Conservation (phyloP, 1,140 invertebrate species). For the Hylaeus volcanicus region DNA sequence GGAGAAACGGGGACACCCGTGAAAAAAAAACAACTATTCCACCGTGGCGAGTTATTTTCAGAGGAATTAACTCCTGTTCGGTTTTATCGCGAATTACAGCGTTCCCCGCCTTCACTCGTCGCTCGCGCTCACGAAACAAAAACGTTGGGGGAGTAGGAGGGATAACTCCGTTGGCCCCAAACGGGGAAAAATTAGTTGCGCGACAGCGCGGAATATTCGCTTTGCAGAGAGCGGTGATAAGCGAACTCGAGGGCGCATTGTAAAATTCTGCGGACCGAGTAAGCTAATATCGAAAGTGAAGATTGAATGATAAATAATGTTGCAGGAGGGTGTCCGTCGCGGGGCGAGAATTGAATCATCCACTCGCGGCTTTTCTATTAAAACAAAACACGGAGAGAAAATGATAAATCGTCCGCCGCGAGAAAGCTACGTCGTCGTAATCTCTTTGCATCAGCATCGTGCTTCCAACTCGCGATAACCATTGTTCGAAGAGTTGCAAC, state of each 20-base stretch:
- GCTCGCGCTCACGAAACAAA: no score
- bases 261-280: background rate
- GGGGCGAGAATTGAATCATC: background rate
- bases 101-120: no score
- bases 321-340: no score
- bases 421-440: slow-evolving; percentile 1
- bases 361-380: background rate
- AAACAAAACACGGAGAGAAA: background rate
- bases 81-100: no score
- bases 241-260: background rate
- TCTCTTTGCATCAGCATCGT: background rate
- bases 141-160: no score
- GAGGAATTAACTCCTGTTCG: no score
- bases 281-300: slow-evolving; percentile 23
- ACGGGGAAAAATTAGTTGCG: no score
- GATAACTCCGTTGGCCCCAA: background rate
- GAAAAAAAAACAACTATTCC: no score
- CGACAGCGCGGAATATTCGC: no score
- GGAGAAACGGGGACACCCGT: no score
- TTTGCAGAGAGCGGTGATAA: background rate
- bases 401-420: background rate
- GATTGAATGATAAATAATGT: background rate
- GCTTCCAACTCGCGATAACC: background rate
- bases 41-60: no score
- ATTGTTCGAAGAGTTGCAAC: background rate